phyloP scores from a whole-genome alignment of 2,113 vertebrate genomes.

The Oenanthe melanoleuca region DNA sequence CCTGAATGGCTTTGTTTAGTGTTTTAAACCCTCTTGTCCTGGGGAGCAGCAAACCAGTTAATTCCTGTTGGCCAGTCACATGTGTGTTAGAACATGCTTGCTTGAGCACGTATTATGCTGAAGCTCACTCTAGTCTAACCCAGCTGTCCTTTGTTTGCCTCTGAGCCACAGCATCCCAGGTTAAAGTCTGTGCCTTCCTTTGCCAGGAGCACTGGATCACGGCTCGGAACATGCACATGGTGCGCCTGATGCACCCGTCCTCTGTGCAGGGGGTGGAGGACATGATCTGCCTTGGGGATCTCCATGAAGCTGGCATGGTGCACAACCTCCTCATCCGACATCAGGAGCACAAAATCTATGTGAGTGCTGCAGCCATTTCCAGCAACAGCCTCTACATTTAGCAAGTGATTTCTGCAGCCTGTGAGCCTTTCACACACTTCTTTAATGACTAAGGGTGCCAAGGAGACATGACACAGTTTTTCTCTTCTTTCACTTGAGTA shows the following conservation, averaged over 20 bases:
- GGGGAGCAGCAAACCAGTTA: background rate
- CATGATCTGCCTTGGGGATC: slow-evolving; percentile 93
- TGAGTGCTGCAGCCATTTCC: slow-evolving; percentile 70
- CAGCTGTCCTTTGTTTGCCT: background rate
- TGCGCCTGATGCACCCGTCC: slow-evolving; percentile 89
- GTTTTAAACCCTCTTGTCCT: background rate
- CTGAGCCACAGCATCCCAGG: background rate
- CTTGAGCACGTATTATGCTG: background rate
- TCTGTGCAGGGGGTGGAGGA: slow-evolving; percentile 90
- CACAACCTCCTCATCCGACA: slow-evolving; percentile 93
- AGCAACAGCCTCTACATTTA: background rate
- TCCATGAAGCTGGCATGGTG: slow-evolving; percentile 92
- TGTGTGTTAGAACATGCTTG: background rate
- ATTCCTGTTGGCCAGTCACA: background rate
- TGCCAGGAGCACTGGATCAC: slow-evolving; percentile 88
- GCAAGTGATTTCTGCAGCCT: background rate
- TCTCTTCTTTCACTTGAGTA: background rate
- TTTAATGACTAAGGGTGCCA: background rate
- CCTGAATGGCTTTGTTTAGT: background rate
- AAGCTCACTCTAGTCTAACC: background rate
- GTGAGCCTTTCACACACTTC: background rate
- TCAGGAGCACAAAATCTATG: slow-evolving; percentile 90
- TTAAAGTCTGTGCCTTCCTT: background rate
- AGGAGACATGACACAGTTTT: background rate
- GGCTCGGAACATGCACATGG: slow-evolving; percentile 66